phyloP scores from a whole-genome alignment of 2,113 vertebrate genomes.

The Meleagris gallopavo region DNA sequence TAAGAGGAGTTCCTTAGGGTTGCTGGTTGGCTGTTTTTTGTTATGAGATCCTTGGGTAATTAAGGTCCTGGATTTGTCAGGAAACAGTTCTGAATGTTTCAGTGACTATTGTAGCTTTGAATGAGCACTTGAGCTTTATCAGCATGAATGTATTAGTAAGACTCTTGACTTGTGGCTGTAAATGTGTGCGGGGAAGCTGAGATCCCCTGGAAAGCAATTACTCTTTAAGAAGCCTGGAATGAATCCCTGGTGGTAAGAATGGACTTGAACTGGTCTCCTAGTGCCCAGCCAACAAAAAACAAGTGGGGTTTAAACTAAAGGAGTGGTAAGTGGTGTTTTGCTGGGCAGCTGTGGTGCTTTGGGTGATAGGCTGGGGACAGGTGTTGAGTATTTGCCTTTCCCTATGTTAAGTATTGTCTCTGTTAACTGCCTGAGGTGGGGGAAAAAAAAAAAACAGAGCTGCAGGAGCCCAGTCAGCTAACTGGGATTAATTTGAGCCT shows the following conservation, averaged over 20 bases:
- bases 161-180: neutral
- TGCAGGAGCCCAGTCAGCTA: neutral
- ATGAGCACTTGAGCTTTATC: conserved; percentile 7
- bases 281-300: neutral
- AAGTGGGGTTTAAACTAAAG: neutral
- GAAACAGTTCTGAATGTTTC: neutral
- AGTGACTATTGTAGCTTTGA: neutral
- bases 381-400: neutral
- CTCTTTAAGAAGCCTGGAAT: neutral
- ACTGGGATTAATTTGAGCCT: neutral
- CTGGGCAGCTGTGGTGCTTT: neutral
- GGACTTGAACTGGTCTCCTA: neutral
- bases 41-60: neutral
- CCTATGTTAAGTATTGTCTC: neutral
- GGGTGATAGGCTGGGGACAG: neutral
- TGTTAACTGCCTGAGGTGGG: neutral
- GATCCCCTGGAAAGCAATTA: neutral
- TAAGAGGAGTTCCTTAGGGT: neutral
- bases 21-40: neutral
- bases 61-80: neutral
- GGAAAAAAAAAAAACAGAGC: neutral
- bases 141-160: conserved; percentile 4
- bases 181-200: neutral
- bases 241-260: neutral
- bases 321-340: neutral